Base-by-base conservation (phyloP, 2,797 vertebrate species). In the Sebastes miniatus region DNA sequence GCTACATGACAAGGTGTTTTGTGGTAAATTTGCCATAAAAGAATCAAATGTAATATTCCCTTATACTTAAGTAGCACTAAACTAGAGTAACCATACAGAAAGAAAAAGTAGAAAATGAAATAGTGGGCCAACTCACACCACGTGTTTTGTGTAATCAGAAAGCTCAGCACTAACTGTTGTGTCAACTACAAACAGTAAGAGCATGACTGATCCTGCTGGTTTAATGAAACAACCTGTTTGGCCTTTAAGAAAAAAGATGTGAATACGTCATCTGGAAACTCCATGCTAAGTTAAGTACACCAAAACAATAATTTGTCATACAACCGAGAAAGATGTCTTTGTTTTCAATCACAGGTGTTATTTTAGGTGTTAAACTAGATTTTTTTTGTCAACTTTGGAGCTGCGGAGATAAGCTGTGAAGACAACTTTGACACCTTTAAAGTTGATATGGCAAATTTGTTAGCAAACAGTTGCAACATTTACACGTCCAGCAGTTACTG, bases 141-240 rank as follows among this genome's bases (percentile, higher is more conserved):
- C 8, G 20, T 66, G 58, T 70, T 74, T 62, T 69, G 69, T 80
- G 65, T 83, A 54, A 83, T 62, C 50, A 81, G 3, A 70, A 32
- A 47, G n/a, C 4, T 63, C 12, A 57, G 52, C 52, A 31, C 22
- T 0, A 73, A 59, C 27, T 43, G 3, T 31, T 75, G 70, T 64
- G 64, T 80, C 2, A 79, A 77, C n/a, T 8, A 12, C 27, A 76
- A 84, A 69, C 24, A 62, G 36, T 10, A 20, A 4, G 34, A 43
- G 58, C 13, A 8, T 24, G 63, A 77, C 24, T n/a, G 25, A 68
- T 47, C 16, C n/a, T 16, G 2, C 58, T 32, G 47, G 43, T 27
- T 62, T 69, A 3, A 61, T 6, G 2, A 57, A 32, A 58, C 9
- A 56, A 27, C 32, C 16, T 20, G 7, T 31, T 58, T 24, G 6